Evolutionary conservation across 2,888 invertebrate genomes (phyloP).

Genomic region (Cryptosula pallasiana): DNA sequence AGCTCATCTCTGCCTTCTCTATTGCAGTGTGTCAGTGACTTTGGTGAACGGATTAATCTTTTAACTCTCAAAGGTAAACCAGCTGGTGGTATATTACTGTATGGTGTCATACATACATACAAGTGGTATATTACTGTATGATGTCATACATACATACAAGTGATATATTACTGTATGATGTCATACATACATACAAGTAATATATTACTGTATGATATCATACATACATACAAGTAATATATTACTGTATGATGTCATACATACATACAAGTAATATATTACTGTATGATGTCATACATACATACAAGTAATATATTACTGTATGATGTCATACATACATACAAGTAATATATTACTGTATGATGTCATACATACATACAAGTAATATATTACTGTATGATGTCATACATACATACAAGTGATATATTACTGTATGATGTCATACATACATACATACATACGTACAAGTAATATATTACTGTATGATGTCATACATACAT

Average conservation of each 20-base stretch:
- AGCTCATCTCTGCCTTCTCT: conserved; percentile 15
- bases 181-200: background rate
- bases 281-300: too few species aligned
- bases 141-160: conserved; percentile 2
- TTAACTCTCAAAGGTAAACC: conserved; percentile 46
- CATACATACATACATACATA: background rate
- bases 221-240: background rate
- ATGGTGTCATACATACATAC: background rate
- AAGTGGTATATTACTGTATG: background rate
- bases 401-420: too few species aligned
- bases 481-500: conserved; percentile 1
- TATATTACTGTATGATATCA: background rate
- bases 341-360: too few species aligned
- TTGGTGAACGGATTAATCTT: conserved; percentile 47
- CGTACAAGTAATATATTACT: background rate
- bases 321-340: too few species aligned
- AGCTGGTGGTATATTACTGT: background rate
- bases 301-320: too few species aligned
- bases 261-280: too few species aligned
- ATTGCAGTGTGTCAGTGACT: conserved; percentile 43
- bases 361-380: too few species aligned
- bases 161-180: background rate
- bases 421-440: background rate
- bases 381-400: too few species aligned
- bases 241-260: background rate